Percentiles rank a stretch among this genome's conserved stretches.
These are phyloP conservation scores for Diplazon laetatorius DNA, from an alignment of 2,888 invertebrate genomes.

Conservation along the genomic window DNA sequence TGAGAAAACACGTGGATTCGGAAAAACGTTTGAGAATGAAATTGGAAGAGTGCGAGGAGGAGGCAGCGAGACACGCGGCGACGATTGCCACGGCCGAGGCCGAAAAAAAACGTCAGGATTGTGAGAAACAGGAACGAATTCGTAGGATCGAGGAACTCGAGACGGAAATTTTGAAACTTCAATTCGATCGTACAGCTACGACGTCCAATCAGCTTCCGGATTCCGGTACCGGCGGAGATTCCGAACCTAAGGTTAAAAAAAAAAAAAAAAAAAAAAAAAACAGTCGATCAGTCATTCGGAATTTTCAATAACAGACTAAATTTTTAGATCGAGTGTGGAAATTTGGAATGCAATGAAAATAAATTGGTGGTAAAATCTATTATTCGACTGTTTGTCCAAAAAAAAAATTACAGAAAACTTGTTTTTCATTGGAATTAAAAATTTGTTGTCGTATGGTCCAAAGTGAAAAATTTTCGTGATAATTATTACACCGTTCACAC, in stretches of 20 bases:
- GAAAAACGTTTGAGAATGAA: slow-evolving; percentile 55
- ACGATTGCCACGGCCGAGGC: slow-evolving; percentile 7
- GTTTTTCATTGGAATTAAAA: no score
- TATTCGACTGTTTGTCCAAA: no score
- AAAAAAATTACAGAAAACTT: no score
- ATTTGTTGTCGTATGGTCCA: no score
- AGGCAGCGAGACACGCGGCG: slow-evolving; percentile 11
- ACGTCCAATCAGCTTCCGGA: not conserved
- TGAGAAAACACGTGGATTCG: slow-evolving; percentile 40
- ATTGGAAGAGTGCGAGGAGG: slow-evolving; percentile 35
- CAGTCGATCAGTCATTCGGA: no score
- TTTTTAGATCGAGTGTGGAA: no score
- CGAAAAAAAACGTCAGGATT: slow-evolving; percentile 47
- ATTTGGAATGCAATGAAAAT: no score
- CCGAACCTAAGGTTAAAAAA: slow-evolving; percentile 30
- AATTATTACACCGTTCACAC: no score
- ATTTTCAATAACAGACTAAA: no score
- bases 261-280: no score
- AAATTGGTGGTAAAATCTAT: no score
- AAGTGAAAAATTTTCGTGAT: no score
- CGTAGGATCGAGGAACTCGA: slow-evolving; percentile 52
- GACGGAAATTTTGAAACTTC: slow-evolving; percentile 48
- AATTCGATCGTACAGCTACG: slow-evolving; percentile 29
- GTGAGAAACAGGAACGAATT: slow-evolving; percentile 33
- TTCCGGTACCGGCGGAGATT: not conserved